Evolutionary conservation across 2,888 invertebrate species (phyloP), one percentile per base, ranked within the genome.

Genomic region (Monoplex corrugatus): DNA sequence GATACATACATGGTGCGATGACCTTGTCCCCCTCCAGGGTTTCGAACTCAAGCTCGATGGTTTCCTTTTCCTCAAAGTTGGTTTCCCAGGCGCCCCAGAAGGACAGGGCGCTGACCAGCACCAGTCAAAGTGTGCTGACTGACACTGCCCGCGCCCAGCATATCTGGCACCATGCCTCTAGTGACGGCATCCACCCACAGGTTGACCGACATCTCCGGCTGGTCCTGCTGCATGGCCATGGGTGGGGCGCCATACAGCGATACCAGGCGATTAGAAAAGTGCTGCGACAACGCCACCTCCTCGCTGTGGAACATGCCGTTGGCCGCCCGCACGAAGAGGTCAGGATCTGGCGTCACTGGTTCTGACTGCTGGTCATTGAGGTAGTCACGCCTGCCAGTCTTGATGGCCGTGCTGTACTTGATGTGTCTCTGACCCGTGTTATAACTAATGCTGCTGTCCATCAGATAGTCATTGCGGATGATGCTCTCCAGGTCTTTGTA

Each of bases 111-210:
- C 45, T 78, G 86, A 89, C 50, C 32, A 85, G 75, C 8, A 86
- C 35, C n/a, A 89, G 89, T n/a, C 57, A 50, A 44, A 6, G 86
- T 75, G 57, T 89, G 40, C 19, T 45, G 38, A 35, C 8, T 19
- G 78, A 78, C 40, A 40, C 5, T 28, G 50, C 40, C 82, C 1
- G 50, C 23, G 16, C 38, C 78, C 57, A 86, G 86, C 86, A 89
- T 86, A 35, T 28, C 43, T 1, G 88, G 83, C 32, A 88, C 45
- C 32, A 82, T 35, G 13, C 88, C 88, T 0, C 44, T 40, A 32
- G 88, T 88, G 43, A n/a, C 82, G 44, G 88, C 88, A 40, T 88
- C 88, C 63, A 88, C 88, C 88, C 88, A 88, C 63, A 88, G 83
- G 83, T 88, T 88, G 68, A 88, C 88, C 6, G 88, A 88, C 32